Evolutionary conservation across 2,888 invertebrate species (phyloP).

Genomic region (Phaedon cochleariae): DNA sequence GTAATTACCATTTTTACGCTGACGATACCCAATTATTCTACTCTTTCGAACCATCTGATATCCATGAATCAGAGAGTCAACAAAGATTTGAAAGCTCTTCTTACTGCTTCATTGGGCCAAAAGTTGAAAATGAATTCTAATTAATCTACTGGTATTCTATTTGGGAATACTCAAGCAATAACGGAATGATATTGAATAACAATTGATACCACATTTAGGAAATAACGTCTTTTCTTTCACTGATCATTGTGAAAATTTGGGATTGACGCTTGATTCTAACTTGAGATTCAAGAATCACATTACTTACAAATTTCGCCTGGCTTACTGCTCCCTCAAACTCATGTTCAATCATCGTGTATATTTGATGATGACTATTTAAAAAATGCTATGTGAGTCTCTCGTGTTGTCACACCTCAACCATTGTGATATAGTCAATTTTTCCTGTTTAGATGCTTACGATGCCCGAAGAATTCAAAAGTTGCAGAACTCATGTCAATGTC

Average conservation of each 20-base stretch:
- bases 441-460: conserved; percentile 6
- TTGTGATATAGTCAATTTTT: neutral
- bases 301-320: neutral
- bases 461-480: conserved; percentile 8
- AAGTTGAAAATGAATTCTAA: too few species aligned
- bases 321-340: neutral
- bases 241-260: too few species aligned
- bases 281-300: neutral
- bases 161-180: too few species aligned
- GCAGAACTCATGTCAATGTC: neutral
- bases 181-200: too few species aligned
- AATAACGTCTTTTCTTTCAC: neutral
- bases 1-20: too few species aligned
- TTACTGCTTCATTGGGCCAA: too few species aligned
- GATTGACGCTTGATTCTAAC: neutral
- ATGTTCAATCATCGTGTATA: conserved; percentile 8
- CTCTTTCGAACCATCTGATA: too few species aligned
- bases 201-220: neutral
- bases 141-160: too few species aligned
- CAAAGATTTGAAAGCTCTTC: too few species aligned
- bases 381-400: neutral
- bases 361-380: neutral
- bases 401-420: neutral
- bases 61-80: too few species aligned
- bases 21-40: too few species aligned